phyloP scores from a whole-genome alignment of 2,113 vertebrate species.

The Chaetodon auriga region DNA sequence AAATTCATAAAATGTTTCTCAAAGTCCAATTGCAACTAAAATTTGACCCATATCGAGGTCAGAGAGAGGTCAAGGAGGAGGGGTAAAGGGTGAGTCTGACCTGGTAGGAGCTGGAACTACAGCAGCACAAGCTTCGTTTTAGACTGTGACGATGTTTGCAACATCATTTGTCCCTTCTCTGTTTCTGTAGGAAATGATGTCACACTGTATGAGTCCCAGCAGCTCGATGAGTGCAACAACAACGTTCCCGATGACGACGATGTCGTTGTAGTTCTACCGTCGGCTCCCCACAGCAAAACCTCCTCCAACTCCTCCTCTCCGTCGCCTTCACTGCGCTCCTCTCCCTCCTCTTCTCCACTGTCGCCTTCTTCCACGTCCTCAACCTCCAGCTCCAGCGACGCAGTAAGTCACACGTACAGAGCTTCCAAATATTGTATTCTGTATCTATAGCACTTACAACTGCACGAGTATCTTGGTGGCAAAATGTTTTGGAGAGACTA shows the following conservation, averaged over 20 bases:
- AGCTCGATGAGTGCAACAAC: constrained; percentile 97
- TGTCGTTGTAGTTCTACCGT: constrained; percentile 83
- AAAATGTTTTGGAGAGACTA: not conserved
- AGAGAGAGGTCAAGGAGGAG: no score
- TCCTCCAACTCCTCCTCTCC: constrained; percentile 93
- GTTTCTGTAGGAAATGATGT: constrained; percentile 91
- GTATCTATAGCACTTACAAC: not conserved
- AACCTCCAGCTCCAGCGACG: constrained; percentile 94
- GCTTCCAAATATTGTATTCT: not conserved
- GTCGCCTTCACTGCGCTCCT: constrained; percentile 91
- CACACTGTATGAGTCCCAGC: constrained; percentile 91
- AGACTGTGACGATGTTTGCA: not conserved
- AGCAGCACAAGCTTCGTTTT: not conserved
- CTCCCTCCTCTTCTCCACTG: constrained; percentile 91
- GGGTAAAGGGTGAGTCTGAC: not conserved
- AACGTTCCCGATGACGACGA: constrained; percentile 87
- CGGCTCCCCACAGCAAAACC: constrained; percentile 89
- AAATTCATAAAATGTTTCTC: not conserved
- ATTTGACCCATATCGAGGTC: not conserved
- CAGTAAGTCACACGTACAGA: constrained; percentile 86
- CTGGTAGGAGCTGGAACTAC: not conserved
- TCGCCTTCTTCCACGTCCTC: constrained; percentile 92
- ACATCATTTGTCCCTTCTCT: constrained; percentile 5
- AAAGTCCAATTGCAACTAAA: not conserved
- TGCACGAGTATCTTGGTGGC: not conserved